These are phyloP conservation scores for Chelidonichthys spinosus DNA, from an alignment of 2,797 vertebrate species.

Conservation along the genomic window DNA sequence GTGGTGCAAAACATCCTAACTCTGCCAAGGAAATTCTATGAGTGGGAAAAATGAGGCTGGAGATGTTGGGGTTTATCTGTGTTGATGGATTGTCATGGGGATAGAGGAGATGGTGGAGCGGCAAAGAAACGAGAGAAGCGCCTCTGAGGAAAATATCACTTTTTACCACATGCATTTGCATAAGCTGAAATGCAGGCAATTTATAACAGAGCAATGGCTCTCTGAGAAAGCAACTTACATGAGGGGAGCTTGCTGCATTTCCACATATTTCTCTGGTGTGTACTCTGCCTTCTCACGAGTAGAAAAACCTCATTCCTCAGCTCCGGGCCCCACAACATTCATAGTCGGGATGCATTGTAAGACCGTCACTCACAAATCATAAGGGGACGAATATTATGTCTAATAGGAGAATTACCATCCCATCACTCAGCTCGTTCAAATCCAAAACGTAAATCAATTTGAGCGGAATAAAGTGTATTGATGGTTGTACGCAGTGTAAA, in stretches of 20 bases:
- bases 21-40: slow-evolving; percentile 55
- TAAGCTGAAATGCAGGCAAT: slow-evolving; percentile 70
- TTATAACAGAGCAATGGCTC: slow-evolving; percentile 59
- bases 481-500: neutral
- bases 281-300: slow-evolving; percentile 37
- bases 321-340: slow-evolving; percentile 34
- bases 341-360: slow-evolving; percentile 31
- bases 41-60: slow-evolving; percentile 54
- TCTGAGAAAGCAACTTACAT: slow-evolving; percentile 50
- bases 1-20: slow-evolving; percentile 43
- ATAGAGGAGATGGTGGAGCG: slow-evolving; percentile 25
- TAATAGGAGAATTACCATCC: slow-evolving; percentile 13
- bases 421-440: slow-evolving; percentile 4
- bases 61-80: slow-evolving; percentile 67
- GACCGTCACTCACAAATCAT: slow-evolving; percentile 55
- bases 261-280: slow-evolving; percentile 49
- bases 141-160: slow-evolving; percentile 57
- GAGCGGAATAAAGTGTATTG: neutral
- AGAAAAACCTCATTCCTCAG: slow-evolving; percentile 58
- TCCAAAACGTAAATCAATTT: slow-evolving; percentile 19
- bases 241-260: slow-evolving; percentile 42
- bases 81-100: slow-evolving; percentile 72
- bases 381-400: slow-evolving; percentile 29
- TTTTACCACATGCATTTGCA: slow-evolving; percentile 70
- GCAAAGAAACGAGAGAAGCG: slow-evolving; percentile 28